Evolutionary conservation across 1,140 invertebrate genomes (phyloP).

Genomic region (Probaryconus sp.): DNA sequence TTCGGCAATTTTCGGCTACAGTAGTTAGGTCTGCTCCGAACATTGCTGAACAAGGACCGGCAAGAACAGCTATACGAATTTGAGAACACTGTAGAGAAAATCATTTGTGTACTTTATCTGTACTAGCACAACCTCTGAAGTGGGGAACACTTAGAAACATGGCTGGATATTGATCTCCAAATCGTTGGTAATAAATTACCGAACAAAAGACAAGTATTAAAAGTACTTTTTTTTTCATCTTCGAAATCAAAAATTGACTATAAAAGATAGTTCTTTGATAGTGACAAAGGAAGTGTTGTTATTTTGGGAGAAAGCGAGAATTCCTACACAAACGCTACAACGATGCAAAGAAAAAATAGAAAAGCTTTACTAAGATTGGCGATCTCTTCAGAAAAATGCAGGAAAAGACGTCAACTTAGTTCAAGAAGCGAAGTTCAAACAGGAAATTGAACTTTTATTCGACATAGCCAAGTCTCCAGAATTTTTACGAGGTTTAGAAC

Average conservation of each 20-base stretch:
- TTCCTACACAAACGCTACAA: constrained; percentile 9
- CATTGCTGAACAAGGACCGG: too few species aligned
- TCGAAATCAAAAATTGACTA: constrained; percentile 3
- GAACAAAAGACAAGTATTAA: constrained; percentile 12
- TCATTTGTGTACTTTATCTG: too few species aligned
- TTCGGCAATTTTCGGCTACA: too few species aligned
- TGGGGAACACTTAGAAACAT: too few species aligned
- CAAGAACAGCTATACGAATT: too few species aligned
- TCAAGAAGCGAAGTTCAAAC: constrained; percentile 3
- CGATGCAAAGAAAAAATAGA: constrained; percentile 16
- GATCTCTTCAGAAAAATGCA: constrained; percentile 24
- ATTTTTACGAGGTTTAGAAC: too few species aligned
- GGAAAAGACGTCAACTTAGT: neutral
- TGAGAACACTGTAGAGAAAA: too few species aligned
- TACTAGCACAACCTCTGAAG: too few species aligned
- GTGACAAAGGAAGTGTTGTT: constrained; percentile 16
- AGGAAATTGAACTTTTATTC: constrained; percentile 9
- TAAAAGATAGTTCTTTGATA: constrained; percentile 3
- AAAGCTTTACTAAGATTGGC: constrained; percentile 11
- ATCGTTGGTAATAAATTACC: constrained; percentile 19
- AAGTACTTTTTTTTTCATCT: constrained; percentile 23
- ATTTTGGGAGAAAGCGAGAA: constrained; percentile 30
- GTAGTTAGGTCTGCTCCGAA: too few species aligned
- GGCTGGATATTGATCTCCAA: too few species aligned
- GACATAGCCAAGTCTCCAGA: constrained; percentile 9